Conservation (phyloP, 1,140 invertebrate species). For the Thaumatotibia leucotreta region DNA sequence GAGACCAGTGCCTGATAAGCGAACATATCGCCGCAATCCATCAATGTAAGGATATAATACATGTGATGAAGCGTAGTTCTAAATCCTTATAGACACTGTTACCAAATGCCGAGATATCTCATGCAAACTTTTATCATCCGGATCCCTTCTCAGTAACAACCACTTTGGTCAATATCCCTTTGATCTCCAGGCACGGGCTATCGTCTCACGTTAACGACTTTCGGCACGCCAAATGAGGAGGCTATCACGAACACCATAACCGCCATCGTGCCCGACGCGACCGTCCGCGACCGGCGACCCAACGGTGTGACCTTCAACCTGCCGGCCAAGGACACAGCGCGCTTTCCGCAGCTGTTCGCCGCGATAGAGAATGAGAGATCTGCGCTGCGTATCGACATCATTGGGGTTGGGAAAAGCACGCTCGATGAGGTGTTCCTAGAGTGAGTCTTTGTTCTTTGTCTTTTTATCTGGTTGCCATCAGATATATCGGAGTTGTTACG, state of each 20-base stretch:
- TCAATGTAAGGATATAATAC: no score
- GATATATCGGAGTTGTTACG: no score
- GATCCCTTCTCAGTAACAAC: no score
- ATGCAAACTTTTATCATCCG: no score
- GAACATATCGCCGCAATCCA: no score
- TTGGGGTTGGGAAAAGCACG: neutral
- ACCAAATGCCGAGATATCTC: no score
- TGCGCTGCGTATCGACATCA: neutral
- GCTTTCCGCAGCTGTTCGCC: neutral
- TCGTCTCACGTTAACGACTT: neutral
- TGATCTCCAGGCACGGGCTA: slow-evolving; percentile 6
- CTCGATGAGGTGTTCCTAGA: slow-evolving; percentile 6
- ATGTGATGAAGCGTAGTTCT: no score
- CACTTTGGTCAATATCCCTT: no score
- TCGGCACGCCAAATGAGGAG: neutral
- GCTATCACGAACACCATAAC: neutral
- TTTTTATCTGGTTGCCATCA: no score
- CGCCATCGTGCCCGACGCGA: neutral
- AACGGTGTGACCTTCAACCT: neutral
- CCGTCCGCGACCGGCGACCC: neutral
- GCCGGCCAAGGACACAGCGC: neutral
- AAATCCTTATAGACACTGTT: no score
- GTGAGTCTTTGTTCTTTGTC: neutral
- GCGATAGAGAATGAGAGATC: neutral
- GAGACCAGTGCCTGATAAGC: no score